Base-by-base conservation (phyloP, 2,888 invertebrate species). In the Pegoplata infirma region DNA sequence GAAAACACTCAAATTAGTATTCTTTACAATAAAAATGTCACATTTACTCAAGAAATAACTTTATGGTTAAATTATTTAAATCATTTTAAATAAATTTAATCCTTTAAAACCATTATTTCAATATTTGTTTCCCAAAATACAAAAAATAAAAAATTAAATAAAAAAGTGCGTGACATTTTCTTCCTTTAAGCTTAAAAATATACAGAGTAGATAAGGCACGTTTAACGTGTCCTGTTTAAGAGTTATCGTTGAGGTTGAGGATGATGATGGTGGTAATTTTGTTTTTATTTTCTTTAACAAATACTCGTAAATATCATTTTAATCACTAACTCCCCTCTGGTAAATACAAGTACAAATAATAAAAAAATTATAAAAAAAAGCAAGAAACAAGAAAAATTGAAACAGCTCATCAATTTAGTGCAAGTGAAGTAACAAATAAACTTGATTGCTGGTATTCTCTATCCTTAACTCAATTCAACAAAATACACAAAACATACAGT, bases 291-390 rank as follows among this genome's bases (percentile, higher is more conserved):
- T 76, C 67, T 58, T 28, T 7, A 36, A 46, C 61, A 67, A 72
- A 68, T 44, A 63, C 67, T 63, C 71, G 67, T 75, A 72, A 79
- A 79, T 79, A 75, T 63, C 49, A 10, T 75, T 79, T 79, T 71
- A 79, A 79, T 79, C 79, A 75, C 79, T 56, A 58, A 63, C 56
- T 79, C 61, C 71, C 78, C 74, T 49, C 28, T 74, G 69, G 58
- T 40, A 74, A 47, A 59, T 32, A 46, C 7, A 61, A 72, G 63
- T 53, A 47, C 28, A 36, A 17, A 21, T 19, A 36, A n/a, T 21
- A 10, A 25, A 5, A 16, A n/a, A n/a, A n/a, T n/a, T n/a, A 40
- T 10, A 32, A 19, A 3, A 32, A 74, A 64, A 17, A 32, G 44
- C n/a, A 36, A 32, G 32, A 21, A 16, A 61, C 1, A 32, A 56